Base-by-base conservation (phyloP, 2,888 invertebrate genomes). In the Chrysotoxum bicinctum region DNA sequence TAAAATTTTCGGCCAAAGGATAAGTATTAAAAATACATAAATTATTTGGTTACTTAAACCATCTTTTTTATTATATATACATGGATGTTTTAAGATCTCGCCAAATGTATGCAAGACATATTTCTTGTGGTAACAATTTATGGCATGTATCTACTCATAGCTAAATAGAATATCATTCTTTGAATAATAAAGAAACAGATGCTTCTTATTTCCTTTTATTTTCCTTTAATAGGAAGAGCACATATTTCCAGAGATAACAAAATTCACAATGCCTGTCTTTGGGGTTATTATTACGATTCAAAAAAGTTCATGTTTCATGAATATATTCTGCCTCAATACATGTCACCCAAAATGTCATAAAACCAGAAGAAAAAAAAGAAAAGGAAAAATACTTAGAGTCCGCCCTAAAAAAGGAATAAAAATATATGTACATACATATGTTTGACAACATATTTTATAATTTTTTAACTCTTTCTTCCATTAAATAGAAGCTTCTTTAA, bases 401-500 rank as follows among this genome's bases (percentile, higher is more conserved):
- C 4, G 1, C 1, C 12, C 14, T 14, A 50, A 23, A 50, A 50
- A 21, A 48, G 12, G 8, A 7, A 6, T n/a, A n/a, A n/a, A n/a
- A n/a, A n/a, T n/a, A 48, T 3, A 19, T 7, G 8, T 3, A 26
- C 2, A 14, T 23, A 50, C 23, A 23, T 50, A 23, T 60, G 26
- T 60, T 40, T 26, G 60, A 26, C 16, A 62, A 19, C 26, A 16
- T 43, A 26, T 62, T 62, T 62, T 16, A 62, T 62, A 10, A 23
- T 62, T 30, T 43, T 62, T 14, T 43, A 62, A 62, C 62, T 26
- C 26, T 40, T 37, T 26, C 12, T n/a, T 12, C 3, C 23, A 43
- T 40, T 60, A 43, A 26, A 9, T 1, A 10, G 3, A 37, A 4
- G 35, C 35, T 40, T 14, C 6, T 35, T 3, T 21, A 21, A 37